Evolutionary conservation across 2,113 vertebrate species (phyloP), one percentile per base, ranked within the genome.

Genomic region (Stigmatopora argus): DNA sequence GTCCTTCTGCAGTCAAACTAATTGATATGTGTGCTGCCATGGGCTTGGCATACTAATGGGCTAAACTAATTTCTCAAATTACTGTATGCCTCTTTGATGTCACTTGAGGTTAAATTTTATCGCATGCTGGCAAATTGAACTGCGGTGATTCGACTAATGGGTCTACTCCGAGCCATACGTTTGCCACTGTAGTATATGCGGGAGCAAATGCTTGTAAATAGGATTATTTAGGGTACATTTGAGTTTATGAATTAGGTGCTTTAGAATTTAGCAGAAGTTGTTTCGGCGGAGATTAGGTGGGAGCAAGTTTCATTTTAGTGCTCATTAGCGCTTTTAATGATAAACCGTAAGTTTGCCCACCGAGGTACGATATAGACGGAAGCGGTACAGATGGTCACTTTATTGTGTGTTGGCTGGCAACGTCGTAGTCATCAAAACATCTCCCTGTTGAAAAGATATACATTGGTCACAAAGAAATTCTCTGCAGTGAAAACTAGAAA

Each of bases 321-420:
- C 66, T 66, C 18, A 51, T 66, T 57, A 61, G n/a, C 19, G 3
- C 57, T 19, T 72, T 70, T 67, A 52, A 61, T 79, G 55, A 63
- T 35, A 35, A 48, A 60, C 62, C 55, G 23, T 83, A 77, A 74
- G 77, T 82, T 73, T 71, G 52, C 52, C 47, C 62, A 69, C 66
- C 49, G 62, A 67, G 60, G 62, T 45, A 41, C 46, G 57, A 21
- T 72, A 62, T 52, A 44, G 65, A 66, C 64, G 63, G 60, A 34
- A 59, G 66, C 68, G 51, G 73, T 82, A 69, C 80, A 86, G 83
- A 82, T 85, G 81, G 79, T 78, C 80, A 78, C 65, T 87, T 84
- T 83, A 84, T 78, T 75, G 70, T 75, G 65, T 53, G 47, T 74
- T 84, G 78, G 85, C 86, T 82, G 84, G 82, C 67, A 46, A 56